Base-by-base conservation (phyloP, 1,140 invertebrate genomes). In the Nilaparvata lugens region DNA sequence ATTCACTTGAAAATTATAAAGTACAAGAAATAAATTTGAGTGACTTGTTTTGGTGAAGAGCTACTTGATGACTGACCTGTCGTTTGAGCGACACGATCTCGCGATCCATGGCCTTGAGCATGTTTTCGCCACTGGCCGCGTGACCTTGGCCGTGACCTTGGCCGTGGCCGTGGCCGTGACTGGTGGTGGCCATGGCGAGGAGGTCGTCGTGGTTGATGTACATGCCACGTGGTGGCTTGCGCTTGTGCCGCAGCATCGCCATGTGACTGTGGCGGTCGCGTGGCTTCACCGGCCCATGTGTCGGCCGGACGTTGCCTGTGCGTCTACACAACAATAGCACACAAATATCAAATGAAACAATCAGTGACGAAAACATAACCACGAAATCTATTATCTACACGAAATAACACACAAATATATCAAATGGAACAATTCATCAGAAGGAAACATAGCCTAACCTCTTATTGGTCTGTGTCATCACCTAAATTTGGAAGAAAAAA, bases 171-270 rank as follows among this genome's bases (percentile, higher is more conserved):
- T 80, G 77, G 61, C 77, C 79, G 23, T 81, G 77, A 68, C 83
- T 76, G 69, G 80, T 73, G 48, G 83, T 84, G 35, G 92, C 93
- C 77, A 97, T 85, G 52, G 88, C 84, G 59, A 90, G 60, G 68
- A 97, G 81, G 80, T 97, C 95, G 74, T 97, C 94, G 74, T 96
- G 89, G 80, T 95, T 95, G 72, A 98, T 89, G 78, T 94, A 92
- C 87, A 98, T 95, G 74, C 95, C 95, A 64, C 90, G 85, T 28
- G 95, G 95, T 63, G 95, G 90, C 72, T 91, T 91, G 70, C 92
- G 83, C 76, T 94, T 94, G 79, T 93, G 87, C 52, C 88, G 82
- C 73, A 85, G 83, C 68, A 83, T 80, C 74, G 85, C 62, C 45
- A 63, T 64, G 19, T 56, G 58, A 38, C 62, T 58, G 55, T 69